phyloP scores from a whole-genome alignment of 2,888 invertebrate species.

The Lymantria monacha region DNA sequence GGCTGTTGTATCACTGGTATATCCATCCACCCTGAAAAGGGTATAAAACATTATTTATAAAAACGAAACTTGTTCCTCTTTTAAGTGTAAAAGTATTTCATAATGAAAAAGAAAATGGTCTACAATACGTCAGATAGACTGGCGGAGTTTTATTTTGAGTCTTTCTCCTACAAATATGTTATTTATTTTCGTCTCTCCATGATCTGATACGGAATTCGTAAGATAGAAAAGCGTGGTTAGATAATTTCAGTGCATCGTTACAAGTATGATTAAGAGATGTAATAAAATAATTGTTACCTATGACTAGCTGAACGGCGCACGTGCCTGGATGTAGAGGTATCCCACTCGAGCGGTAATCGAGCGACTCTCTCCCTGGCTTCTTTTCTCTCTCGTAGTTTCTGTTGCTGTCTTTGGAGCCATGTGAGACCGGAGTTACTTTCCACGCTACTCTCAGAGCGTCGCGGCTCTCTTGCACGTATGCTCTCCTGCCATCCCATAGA shows the following conservation, averaged over 20 bases:
- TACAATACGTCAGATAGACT: too few relatives aligned
- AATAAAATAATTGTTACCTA: slow-evolving; percentile 45
- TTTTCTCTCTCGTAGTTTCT: slow-evolving; percentile 89
- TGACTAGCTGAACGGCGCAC: slow-evolving; percentile 78
- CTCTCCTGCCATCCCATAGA: slow-evolving; percentile 70
- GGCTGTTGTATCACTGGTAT: slow-evolving; percentile 90
- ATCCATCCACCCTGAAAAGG: slow-evolving; percentile 84
- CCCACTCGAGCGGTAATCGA: slow-evolving; percentile 86
- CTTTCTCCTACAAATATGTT: too few relatives aligned
- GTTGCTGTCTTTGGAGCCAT: slow-evolving; percentile 92
- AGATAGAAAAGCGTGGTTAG: too few relatives aligned
- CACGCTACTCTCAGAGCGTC: slow-evolving; percentile 64
- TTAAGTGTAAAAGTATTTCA: background rate
- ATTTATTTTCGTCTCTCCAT: too few relatives aligned
- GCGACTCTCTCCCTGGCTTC: slow-evolving; percentile 89
- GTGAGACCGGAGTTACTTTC: slow-evolving; percentile 82
- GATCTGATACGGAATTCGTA: too few relatives aligned
- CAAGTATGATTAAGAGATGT: too few relatives aligned
- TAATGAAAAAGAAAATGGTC: background rate
- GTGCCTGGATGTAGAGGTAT: slow-evolving; percentile 68
- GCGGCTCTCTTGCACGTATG: slow-evolving; percentile 56
- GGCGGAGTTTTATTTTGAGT: too few relatives aligned
- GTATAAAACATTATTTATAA: background rate
- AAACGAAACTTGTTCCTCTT: background rate
- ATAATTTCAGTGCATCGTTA: too few relatives aligned